These are phyloP conservation scores for Calameuta pallipes DNA, from an alignment of 2,888 invertebrate genomes.

Conservation along the genomic window DNA sequence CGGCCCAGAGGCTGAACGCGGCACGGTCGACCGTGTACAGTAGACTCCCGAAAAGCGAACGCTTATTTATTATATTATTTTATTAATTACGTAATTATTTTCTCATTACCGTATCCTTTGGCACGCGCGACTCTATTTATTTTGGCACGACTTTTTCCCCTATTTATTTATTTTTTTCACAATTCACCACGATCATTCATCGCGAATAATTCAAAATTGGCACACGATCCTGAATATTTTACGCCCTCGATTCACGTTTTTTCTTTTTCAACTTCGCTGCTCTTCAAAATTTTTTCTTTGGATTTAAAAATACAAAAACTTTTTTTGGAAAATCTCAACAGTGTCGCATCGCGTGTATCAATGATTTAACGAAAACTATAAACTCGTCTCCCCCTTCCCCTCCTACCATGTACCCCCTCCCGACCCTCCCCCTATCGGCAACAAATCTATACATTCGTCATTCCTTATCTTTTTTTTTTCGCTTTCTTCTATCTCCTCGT, in stretches of 20 bases:
- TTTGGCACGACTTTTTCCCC: slow-evolving; percentile 9
- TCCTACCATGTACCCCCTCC: slow-evolving; percentile 22
- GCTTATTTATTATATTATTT: background rate
- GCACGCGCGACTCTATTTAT: slow-evolving; percentile 14
- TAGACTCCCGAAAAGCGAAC: background rate
- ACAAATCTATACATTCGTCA: slow-evolving; percentile 13
- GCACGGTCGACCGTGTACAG: background rate
- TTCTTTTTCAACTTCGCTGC: slow-evolving; percentile 15
- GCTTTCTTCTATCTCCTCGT: slow-evolving; percentile 13
- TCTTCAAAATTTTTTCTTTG: slow-evolving; percentile 29
- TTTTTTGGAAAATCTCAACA: slow-evolving; percentile 41
- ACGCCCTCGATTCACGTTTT: background rate
- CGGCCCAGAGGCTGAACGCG: background rate
- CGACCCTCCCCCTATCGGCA: slow-evolving; percentile 26
- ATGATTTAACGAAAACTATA: background rate
- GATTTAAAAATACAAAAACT: slow-evolving; percentile 48
- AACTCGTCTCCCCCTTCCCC: background rate
- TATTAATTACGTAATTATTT: background rate
- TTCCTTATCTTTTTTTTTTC: slow-evolving; percentile 13
- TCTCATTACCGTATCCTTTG: slow-evolving; percentile 3
- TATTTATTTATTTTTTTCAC: background rate
- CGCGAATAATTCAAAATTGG: background rate
- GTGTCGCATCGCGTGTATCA: slow-evolving; percentile 16
- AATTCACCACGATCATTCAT: background rate
- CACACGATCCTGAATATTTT: background rate